Conservation (phyloP, 2,797 vertebrate species). For the Pteropus rufus region DNA sequence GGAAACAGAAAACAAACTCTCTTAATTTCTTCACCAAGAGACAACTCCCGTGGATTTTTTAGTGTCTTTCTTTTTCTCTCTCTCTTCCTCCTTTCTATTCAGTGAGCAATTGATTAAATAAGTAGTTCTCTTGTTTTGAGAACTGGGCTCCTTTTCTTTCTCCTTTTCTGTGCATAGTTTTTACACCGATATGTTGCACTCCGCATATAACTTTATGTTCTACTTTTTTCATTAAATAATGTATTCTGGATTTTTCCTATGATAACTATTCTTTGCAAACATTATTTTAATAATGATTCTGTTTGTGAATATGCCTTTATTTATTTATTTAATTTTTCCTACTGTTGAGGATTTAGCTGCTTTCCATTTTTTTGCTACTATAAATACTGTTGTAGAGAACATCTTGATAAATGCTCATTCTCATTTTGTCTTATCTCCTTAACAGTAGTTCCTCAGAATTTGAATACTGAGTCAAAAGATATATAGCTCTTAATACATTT, state of each 20-base stretch:
- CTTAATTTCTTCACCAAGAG: neutral
- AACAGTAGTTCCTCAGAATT: neutral
- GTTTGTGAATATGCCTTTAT: neutral
- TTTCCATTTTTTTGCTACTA: neutral
- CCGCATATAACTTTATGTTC: neutral
- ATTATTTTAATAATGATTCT: conserved; percentile 6
- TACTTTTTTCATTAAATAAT: neutral
- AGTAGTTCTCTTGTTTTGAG: neutral
- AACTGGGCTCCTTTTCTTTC: neutral
- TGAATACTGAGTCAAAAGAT: neutral
- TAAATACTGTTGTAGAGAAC: neutral
- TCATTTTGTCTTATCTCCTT: neutral
- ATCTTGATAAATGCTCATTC: neutral
- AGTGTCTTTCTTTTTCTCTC: neutral
- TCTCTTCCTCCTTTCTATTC: neutral
- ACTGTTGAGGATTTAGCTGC: neutral
- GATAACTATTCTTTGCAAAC: neutral
- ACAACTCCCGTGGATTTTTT: neutral
- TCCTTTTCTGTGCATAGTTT: neutral
- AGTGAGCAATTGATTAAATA: neutral
- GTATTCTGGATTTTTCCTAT: neutral
- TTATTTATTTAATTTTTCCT: neutral
- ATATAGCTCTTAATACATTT: neutral
- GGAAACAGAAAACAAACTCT: neutral
- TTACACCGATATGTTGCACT: neutral